A percentile compares a stretch with the other conserved stretches of the same genome.
These are phyloP conservation scores for Paradisaea rubra DNA, from an alignment of 2,113 vertebrate genomes.

Conservation along the genomic window DNA sequence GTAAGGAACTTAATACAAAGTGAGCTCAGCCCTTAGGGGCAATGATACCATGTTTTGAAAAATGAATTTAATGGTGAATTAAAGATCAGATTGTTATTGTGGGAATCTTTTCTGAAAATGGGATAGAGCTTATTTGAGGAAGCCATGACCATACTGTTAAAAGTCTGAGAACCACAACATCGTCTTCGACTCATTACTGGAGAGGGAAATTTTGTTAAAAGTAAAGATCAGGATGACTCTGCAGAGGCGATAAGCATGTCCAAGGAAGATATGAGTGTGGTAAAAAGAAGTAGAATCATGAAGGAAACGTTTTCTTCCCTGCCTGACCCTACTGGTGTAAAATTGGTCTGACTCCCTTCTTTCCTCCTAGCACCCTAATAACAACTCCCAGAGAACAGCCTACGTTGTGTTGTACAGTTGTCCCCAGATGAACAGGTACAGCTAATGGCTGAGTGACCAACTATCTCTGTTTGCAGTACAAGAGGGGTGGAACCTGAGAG, in stretches of 20 bases:
- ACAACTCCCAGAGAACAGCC: not conserved
- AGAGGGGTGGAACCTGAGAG: not conserved
- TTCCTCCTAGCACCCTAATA: not conserved
- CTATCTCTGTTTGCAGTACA: not conserved
- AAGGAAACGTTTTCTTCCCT: not conserved
- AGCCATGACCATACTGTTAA: not conserved
- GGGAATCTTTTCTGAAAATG: not conserved
- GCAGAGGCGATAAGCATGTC: not conserved
- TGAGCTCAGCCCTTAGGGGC: not conserved
- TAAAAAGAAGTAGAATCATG: not conserved
- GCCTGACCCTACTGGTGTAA: not conserved
- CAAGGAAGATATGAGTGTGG: not conserved
- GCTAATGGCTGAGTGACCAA: rapidly evolving
- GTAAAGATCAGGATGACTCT: not conserved
- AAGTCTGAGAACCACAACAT: not conserved
- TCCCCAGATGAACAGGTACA: not conserved
- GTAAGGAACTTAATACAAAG: conserved; percentile 24
- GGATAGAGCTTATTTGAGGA: not conserved
- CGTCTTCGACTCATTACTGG: not conserved
- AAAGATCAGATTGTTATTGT: not conserved
- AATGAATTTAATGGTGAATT: not conserved
- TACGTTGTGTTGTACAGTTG: not conserved
- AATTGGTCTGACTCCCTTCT: not conserved
- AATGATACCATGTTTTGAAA: not conserved
- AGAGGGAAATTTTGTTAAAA: not conserved